phyloP scores from a whole-genome alignment of 2,797 vertebrate species.

The Hypotaenidia philippensis region DNA sequence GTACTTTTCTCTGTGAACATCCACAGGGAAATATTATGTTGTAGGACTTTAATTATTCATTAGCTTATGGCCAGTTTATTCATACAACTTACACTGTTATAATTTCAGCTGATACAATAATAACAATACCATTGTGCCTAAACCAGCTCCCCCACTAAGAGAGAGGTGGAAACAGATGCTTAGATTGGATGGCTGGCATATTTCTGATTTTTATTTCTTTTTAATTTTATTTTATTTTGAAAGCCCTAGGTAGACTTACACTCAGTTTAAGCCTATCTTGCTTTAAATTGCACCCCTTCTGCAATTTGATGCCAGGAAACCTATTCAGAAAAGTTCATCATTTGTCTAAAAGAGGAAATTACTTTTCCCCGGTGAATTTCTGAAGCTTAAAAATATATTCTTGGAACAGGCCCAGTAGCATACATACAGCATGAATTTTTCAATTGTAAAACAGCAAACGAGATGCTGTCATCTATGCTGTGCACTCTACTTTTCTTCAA shows the following conservation, averaged over 20 bases:
- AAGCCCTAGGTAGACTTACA: background rate
- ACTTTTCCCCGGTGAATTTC: background rate
- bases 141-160: background rate
- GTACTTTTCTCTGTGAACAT: background rate
- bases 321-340: background rate
- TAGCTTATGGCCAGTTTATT: background rate
- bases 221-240: background rate
- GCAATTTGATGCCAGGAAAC: background rate
- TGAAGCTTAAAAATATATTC: background rate
- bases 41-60: slow-evolving; percentile 17
- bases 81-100: background rate
- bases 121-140: background rate
- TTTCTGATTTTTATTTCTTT: background rate
- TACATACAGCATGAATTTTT: background rate
- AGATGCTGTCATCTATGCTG: background rate
- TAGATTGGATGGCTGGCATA: background rate
- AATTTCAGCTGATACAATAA: background rate
- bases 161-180: background rate
- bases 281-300: background rate
- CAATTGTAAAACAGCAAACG: background rate
- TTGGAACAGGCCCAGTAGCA: background rate
- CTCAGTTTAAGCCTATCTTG: background rate
- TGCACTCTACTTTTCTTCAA: background rate
- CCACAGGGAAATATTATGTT: background rate
- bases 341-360: background rate